Conservation (phyloP, 2,113 vertebrate genomes). For the Amblyopsis rosae region DNA sequence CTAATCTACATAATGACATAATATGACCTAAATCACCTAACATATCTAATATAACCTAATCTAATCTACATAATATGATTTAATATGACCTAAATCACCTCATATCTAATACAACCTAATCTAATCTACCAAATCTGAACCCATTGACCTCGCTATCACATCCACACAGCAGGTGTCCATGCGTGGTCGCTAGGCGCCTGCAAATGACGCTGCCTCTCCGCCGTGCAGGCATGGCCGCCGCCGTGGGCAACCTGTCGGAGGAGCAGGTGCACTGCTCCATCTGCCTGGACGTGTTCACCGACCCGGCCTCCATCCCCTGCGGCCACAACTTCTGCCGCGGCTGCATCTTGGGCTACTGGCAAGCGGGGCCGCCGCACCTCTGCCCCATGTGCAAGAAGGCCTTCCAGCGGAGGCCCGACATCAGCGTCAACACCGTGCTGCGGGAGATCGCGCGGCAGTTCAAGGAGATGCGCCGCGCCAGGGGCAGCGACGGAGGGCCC, state of each 20-base stretch:
- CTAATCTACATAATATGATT: too few species aligned
- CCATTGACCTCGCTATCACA: slow-evolving; percentile 41
- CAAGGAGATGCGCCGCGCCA: slow-evolving; percentile 59
- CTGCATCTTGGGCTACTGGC: slow-evolving; percentile 81
- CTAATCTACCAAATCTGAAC: slow-evolving; percentile 39
- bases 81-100: too few species aligned
- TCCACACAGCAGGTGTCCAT: slow-evolving; percentile 60
- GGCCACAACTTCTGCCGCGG: slow-evolving; percentile 82
- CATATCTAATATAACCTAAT: background rate
- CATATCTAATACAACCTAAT: background rate
- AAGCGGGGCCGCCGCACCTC: slow-evolving; percentile 69
- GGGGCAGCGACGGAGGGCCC: slow-evolving; percentile 22
- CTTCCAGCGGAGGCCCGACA: slow-evolving; percentile 75
- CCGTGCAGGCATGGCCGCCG: slow-evolving; percentile 74
- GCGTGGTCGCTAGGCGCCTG: slow-evolving; percentile 46
- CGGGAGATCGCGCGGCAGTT: slow-evolving; percentile 79
- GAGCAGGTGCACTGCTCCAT: slow-evolving; percentile 83
- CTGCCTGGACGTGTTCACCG: slow-evolving; percentile 81
- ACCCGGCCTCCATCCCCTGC: slow-evolving; percentile 80
- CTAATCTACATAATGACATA: too few species aligned
- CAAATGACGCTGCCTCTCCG: slow-evolving; percentile 71
- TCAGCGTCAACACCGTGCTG: slow-evolving; percentile 78
- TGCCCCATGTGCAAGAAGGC: slow-evolving; percentile 82
- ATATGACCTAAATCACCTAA: too few species aligned
- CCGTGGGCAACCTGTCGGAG: slow-evolving; percentile 71